Percentiles rank a stretch among this genome's conserved stretches.
These are phyloP conservation scores for Ormia ochracea DNA, from an alignment of 2,888 invertebrate species.

Conservation along the genomic window DNA sequence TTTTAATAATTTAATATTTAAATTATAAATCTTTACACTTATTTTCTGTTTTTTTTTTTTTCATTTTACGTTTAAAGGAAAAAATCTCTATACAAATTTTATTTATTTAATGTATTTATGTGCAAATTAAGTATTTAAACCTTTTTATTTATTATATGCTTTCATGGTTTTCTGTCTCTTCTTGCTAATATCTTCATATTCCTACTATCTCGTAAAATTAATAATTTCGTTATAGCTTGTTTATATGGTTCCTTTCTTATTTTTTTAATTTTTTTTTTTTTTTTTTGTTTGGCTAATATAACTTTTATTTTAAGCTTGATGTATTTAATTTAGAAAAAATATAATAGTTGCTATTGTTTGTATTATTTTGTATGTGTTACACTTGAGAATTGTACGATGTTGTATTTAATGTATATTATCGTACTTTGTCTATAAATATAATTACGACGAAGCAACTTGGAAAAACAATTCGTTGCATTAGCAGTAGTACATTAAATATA, in stretches of 20 bases:
- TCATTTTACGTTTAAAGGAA: conserved; percentile 26
- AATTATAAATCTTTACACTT: conserved; percentile 58
- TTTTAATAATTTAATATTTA: conserved; percentile 21
- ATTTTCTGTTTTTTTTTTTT: too few species aligned
- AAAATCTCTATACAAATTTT: conserved; percentile 60
- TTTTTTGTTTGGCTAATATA: background rate
- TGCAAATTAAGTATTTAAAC: conserved; percentile 62
- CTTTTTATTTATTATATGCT: conserved; percentile 15
- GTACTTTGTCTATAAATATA: conserved; percentile 8
- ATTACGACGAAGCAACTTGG: conserved; percentile 46
- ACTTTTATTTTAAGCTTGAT: conserved; percentile 3
- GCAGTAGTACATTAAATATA: conserved; percentile 24
- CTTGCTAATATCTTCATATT: conserved; percentile 1
- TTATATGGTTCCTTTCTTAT: conserved; percentile 11
- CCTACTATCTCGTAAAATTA: background rate
- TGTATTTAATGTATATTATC: background rate
- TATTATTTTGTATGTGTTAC: conserved; percentile 18
- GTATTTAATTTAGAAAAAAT: conserved; percentile 29
- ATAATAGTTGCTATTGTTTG: conserved; percentile 45
- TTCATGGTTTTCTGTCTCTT: background rate
- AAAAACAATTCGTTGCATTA: conserved; percentile 61
- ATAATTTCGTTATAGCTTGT: conserved; percentile 34
- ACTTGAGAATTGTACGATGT: background rate
- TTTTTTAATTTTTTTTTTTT: too few species aligned
- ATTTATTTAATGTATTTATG: conserved; percentile 44